Conservation (phyloP, 30 jellyfish, hydroid and myxozoan species). For the Phacellophora camtschatica region DNA sequence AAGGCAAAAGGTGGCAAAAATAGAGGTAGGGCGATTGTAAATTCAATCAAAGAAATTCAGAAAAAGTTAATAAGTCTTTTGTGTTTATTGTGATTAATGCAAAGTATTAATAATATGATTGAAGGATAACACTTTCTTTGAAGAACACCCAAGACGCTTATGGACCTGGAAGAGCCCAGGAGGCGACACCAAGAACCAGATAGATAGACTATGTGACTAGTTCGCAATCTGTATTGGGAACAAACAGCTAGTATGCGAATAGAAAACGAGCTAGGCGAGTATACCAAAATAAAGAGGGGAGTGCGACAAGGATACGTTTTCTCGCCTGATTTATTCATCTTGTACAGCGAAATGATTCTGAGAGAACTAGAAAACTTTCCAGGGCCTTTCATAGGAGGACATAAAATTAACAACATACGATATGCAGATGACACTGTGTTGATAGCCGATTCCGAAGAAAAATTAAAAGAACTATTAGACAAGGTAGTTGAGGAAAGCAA, state of each 20-base stretch:
- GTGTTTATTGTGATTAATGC: too few relatives aligned
- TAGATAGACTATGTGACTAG: too few relatives aligned
- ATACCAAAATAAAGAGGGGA: conserved; percentile 6
- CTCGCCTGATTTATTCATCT: conserved; percentile 24
- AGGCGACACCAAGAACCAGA: too few relatives aligned
- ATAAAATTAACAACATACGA: not conserved
- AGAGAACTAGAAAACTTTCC: not conserved
- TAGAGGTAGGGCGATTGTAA: too few relatives aligned
- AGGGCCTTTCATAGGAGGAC: conserved; percentile 1
- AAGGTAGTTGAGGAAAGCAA: conserved; percentile 10
- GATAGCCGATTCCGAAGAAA: conserved; percentile 19
- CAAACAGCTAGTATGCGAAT: conserved; percentile 14
- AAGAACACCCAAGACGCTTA: too few relatives aligned
- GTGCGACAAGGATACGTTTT: conserved; percentile 42
- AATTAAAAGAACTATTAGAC: not conserved
- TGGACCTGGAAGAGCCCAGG: too few relatives aligned
- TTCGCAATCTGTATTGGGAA: conserved; percentile 28
- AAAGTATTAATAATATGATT: too few relatives aligned
- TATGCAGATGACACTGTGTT: conserved; percentile 35
- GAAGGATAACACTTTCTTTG: too few relatives aligned
- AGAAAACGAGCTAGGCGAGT: not conserved
- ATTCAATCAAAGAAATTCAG: too few relatives aligned
- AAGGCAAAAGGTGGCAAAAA: too few relatives aligned
- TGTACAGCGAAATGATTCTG: conserved; percentile 34
- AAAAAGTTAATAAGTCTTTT: too few relatives aligned